Base-by-base conservation (phyloP, 2,888 invertebrate species). In the Campaea margaritaria region DNA sequence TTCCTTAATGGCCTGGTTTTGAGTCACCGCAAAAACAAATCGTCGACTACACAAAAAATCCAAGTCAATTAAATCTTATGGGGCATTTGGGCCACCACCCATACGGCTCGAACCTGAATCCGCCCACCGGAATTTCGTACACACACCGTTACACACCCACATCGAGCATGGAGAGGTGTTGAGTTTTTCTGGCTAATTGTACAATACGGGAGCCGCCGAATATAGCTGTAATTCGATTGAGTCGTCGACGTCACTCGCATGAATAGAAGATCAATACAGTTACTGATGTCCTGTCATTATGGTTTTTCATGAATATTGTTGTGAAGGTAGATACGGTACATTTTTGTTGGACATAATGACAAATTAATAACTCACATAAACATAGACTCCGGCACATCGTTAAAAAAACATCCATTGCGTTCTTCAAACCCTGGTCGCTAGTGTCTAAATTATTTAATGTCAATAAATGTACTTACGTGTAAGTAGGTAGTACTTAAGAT, bases 71-170 rank as follows among this genome's bases (percentile, higher is more conserved):
- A 47, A 47, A 1, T 36, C 21, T 21, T 38, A 10, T 21, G 38
- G 38, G 21, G 39, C 39, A 39, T 31, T 10, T 31, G 31, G 31
- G 31, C 27, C 21, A 38, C 44, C 28, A 39, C 36, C 34, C 49
- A 49, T 44, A 45, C 45, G 28, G 38, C 28, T 27, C 39, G 14
- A 13, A 34, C 34, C 60, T 62, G 49, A 59, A 21, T 67, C 51
- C 57, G 49, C 53, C 58, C 53, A 45, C 50, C 41, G 15, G 52
- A 28, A 28, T 50, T 50, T 49, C 34, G 44, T 57, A 47, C 60
- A 52, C 47, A 50, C 56, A 55, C 66, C 64, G 68, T 73, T 69
- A 72, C 68, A 66, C 70, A 61, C 70, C 70, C 66, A 72, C 70
- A 61, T 53, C 50, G 59, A 50, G 61, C 63, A 64, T 55, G 34